Base-by-base conservation (phyloP, 2,888 invertebrate genomes). In the Agrochola litura region DNA sequence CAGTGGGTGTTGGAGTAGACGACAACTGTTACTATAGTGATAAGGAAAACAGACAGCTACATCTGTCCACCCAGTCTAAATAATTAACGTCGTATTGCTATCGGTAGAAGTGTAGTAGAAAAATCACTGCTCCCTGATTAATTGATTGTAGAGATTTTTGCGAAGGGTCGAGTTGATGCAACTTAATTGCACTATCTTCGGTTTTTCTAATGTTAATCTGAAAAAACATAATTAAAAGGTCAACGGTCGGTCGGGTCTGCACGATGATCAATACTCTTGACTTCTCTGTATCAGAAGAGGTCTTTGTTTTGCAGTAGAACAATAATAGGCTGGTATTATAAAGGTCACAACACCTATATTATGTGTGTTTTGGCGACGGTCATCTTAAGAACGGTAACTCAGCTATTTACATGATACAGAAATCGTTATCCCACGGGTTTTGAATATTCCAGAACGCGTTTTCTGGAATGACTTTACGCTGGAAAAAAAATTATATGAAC, bases 1-100 rank as follows among this genome's bases (percentile, higher is more conserved):
- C 56, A 82, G 85, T 83, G 76, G 82, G 82, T 69, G 81, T 46
- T 54, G 16, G 43, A 56, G 46, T 52, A 49, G 54, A 71, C 61
- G 37, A 75, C 69, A 76, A 82, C 54, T 68, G 37, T 63, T 75
- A 46, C 41, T 46, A 52, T 72, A 37, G 43, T 41, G 22, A 14
- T 73, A 22, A 54, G 30, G 52, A 60, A 70, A 68, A 60, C 60
- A 69, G 72, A 79, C 63, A 65, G 63, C 16, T 46, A 69, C 68
- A 83, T 69, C 19, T 79, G 54, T 73, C 37, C 22, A 30, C n/a
- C 6, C 6, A 49, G 60, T 43, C n/a, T 64, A 22, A 64, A 43
- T 76, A 65, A 82, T 54, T 54, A 83, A 37, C 19, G 19, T 41
- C 14, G 10, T n/a, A 16, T 49, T 19, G n/a, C 16, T 69, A 56